phyloP scores from a whole-genome alignment of 92 coral and sea anemone genomes.

The Muricea muricata region DNA sequence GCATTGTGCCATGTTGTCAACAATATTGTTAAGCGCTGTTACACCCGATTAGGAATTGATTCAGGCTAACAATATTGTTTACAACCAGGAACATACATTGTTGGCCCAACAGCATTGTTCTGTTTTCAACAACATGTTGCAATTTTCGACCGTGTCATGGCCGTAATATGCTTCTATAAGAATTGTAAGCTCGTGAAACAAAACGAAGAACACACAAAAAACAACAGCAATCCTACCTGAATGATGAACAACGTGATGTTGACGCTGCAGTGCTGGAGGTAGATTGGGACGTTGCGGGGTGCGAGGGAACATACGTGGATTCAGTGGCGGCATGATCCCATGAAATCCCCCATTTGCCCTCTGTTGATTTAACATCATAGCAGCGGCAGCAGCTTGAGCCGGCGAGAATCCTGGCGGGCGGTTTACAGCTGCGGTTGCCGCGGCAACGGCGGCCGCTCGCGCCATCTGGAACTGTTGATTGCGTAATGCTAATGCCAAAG shows the following conservation, averaged over 20 bases:
- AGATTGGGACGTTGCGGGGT: constrained; percentile 35
- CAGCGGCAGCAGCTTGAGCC: constrained; percentile 44
- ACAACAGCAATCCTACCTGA: neutral
- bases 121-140: no score
- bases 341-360: constrained; percentile 29
- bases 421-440: constrained; percentile 35
- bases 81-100: no score
- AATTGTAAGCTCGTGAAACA: no score
- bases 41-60: no score
- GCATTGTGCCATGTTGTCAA: no score
- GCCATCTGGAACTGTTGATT: constrained; percentile 49
- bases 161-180: no score
- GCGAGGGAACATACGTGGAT: constrained; percentile 30
- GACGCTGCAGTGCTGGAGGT: constrained; percentile 47
- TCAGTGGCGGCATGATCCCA: constrained; percentile 21
- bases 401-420: constrained; percentile 26
- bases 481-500: constrained; percentile 39
- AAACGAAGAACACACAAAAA: no score
- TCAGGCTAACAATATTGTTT: no score
- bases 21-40: no score
- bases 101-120: no score
- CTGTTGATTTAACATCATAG: constrained; percentile 39
- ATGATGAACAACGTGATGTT: constrained; percentile 39
- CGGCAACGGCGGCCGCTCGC: constrained; percentile 41
- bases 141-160: no score